Evolutionary conservation across 2,888 invertebrate species (phyloP).

Genomic region (Apodemia duryi): DNA sequence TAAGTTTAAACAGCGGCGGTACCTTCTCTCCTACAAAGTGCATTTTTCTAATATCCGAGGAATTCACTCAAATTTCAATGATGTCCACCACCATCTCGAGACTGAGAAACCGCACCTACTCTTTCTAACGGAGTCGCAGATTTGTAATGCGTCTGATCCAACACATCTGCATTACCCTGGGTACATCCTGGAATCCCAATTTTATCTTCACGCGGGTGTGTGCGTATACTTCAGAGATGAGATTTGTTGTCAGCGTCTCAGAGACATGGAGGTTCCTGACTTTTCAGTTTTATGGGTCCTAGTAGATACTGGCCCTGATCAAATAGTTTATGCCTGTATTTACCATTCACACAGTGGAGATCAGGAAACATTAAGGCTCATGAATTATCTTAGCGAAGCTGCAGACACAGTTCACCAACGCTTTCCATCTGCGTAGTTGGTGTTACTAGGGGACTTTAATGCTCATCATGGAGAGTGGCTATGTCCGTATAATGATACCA

Average conservation of each 20-base stretch:
- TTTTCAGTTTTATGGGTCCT: conserved; percentile 36
- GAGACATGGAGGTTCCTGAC: conserved; percentile 30
- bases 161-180: conserved; percentile 23
- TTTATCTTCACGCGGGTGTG: conserved; percentile 21
- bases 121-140: conserved; percentile 11
- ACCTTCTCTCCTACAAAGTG: conserved; percentile 20
- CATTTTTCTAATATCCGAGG: conserved; percentile 22
- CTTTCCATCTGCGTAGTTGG: not conserved
- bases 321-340: conserved; percentile 82
- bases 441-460: not conserved
- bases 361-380: conserved; percentile 10
- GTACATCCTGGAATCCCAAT: conserved; percentile 20
- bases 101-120: conserved; percentile 19
- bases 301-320: not conserved
- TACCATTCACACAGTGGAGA: conserved; percentile 16
- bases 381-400: conserved; percentile 15
- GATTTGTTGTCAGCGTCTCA: conserved; percentile 2
- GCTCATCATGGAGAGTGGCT: no score
- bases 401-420: not conserved
- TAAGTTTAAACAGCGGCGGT: conserved; percentile 14
- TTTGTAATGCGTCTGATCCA: conserved; percentile 16
- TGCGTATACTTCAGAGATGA: conserved; percentile 14
- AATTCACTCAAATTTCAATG: conserved; percentile 22
- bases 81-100: conserved; percentile 41
- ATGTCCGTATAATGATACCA: no score